These are phyloP conservation scores for Drosophila borealis DNA, from an alignment of 2,888 invertebrate genomes.

Conservation along the genomic window DNA sequence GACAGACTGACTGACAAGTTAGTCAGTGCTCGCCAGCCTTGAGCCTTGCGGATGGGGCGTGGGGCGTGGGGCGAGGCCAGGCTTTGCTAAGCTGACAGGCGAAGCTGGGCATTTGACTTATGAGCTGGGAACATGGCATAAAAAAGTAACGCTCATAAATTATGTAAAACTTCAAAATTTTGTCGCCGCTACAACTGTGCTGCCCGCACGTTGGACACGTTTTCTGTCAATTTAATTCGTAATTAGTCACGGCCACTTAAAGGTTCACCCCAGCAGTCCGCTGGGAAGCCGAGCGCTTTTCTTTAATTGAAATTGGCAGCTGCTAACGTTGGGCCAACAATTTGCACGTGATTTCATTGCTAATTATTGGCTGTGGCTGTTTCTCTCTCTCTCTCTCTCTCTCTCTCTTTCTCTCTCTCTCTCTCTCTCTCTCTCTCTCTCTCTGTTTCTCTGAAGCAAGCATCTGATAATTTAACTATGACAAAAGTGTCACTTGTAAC, in stretches of 20 bases:
- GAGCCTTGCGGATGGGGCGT: neutral
- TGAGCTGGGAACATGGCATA: neutral
- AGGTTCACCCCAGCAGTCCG: conserved; percentile 21
- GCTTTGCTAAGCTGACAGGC: conserved; percentile 30
- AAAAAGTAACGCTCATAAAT: conserved; percentile 45
- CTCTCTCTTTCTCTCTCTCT: neutral
- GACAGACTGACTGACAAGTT: conserved; percentile 5
- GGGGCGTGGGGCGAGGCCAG: neutral
- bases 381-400: neutral
- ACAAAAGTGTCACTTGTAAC: conserved; percentile 45
- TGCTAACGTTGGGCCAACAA: conserved; percentile 54
- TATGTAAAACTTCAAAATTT: conserved; percentile 54
- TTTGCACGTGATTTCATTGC: conserved; percentile 74
- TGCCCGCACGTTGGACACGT: conserved; percentile 61
- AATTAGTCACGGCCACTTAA: conserved; percentile 74
- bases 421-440: neutral
- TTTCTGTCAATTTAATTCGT: conserved; percentile 73
- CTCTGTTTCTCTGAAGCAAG: neutral
- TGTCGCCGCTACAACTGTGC: conserved; percentile 3
- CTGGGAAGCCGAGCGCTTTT: conserved; percentile 30
- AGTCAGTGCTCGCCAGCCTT: conserved; percentile 10
- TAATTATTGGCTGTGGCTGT: conserved; percentile 57
- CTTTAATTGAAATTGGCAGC: conserved; percentile 75
- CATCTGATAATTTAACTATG: conserved; percentile 15
- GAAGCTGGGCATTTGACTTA: conserved; percentile 39